Base-by-base conservation (phyloP, 2,113 vertebrate genomes). In the Epinephelus cyanopodus region DNA sequence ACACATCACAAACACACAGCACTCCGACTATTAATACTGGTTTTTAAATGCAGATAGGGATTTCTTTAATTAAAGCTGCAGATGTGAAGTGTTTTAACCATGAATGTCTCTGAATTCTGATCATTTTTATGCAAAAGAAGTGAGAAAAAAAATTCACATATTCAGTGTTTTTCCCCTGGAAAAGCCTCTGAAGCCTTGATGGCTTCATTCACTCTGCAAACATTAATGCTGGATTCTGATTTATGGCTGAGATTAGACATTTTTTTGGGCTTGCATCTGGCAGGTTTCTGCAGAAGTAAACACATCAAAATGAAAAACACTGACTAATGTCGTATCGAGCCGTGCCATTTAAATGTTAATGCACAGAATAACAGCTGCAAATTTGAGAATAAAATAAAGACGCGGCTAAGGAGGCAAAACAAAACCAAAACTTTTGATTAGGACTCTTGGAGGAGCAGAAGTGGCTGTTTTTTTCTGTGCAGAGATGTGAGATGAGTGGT, bases 1-100 rank as follows among this genome's bases (percentile, higher is more conserved):
- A 80, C 83, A 64, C 77, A 71, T 25, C 57, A 77, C 48, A 70
- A 47, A 64, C 6, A 50, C 70, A 48, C 27, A 12, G 45, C n/a
- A 9, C 13, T 39, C 33, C 8, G 29, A 23, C 11, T 37, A 17
- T 18, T 23, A 19, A 29, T 12, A 23, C 11, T 54, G 7, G 8
- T 45, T n/a, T 57, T 19, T 7, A 8, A 62, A 29, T 9, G 54
- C 27, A 64, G 1, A 29, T 1, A 8, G 3, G 2, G 11, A 12
- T 27, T 58, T 19, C 7, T 23, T 23, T 0, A 15, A 14, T 25
- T 10, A 39, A 39, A 62, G 18, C 23, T 42, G 63, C 29, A 67
- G 29, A 67, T 53, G 74, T 74, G 63, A 33, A 50, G 18, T 11
- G n/a, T 57, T 79, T 58, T 60, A 47, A 21, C 42, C 25, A 42